phyloP scores from a whole-genome alignment of 2,113 vertebrate genomes.

The Sebastes schlegelii region DNA sequence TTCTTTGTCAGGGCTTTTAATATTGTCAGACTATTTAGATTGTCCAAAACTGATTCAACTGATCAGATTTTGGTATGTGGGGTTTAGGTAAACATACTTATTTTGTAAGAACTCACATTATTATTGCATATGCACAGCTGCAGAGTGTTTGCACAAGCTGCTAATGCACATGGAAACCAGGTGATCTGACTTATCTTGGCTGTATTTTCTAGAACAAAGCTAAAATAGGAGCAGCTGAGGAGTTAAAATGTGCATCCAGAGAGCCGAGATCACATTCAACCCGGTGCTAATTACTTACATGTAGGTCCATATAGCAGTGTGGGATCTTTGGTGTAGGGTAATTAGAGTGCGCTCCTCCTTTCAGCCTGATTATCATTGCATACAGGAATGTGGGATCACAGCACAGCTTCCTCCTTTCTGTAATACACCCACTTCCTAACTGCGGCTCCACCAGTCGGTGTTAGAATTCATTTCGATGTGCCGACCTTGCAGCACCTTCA shows the following conservation, averaged over 20 bases:
- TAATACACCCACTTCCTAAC: conserved; percentile 58
- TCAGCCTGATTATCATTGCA: conserved; percentile 53
- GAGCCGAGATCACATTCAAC: conserved; percentile 31
- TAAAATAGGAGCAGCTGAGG: conserved; percentile 11
- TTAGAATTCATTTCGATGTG: conserved; percentile 37
- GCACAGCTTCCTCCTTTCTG: conserved; percentile 39
- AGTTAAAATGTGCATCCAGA: neutral
- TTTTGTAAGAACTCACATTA: conserved; percentile 16
- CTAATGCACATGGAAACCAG: conserved; percentile 14
- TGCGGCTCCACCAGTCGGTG: conserved; percentile 25
- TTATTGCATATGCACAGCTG: conserved; percentile 18
- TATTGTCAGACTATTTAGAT: neutral
- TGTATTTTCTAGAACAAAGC: conserved; percentile 1
- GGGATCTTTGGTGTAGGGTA: conserved; percentile 47
- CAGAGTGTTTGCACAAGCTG: neutral
- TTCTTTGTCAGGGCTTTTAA: too few relatives aligned
- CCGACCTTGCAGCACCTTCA: conserved; percentile 39
- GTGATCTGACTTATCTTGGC: neutral
- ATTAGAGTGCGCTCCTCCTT: conserved; percentile 40
- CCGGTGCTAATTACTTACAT: conserved; percentile 37
- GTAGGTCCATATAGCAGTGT: conserved; percentile 14
- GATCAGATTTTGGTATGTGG: neutral
- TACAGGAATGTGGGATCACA: conserved; percentile 60
- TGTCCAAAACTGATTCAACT: neutral
- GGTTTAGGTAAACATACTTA: neutral